Conservation (phyloP, 1,140 invertebrate species). For the honey bee (Apis mellifera) region DNA sequence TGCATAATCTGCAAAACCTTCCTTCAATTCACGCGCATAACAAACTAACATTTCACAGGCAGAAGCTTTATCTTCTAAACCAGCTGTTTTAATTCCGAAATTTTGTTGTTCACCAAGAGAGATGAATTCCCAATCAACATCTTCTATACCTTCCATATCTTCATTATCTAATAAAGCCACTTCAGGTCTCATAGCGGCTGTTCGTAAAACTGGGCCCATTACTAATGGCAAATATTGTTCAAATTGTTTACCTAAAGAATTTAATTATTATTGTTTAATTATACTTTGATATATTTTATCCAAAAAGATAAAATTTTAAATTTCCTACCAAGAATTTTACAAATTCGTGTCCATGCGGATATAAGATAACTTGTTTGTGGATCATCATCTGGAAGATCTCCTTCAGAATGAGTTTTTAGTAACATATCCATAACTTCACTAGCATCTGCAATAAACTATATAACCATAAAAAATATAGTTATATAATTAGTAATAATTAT, state of each 20-base stretch:
- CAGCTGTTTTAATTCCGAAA: constrained; percentile 94
- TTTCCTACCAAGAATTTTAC: constrained; percentile 93
- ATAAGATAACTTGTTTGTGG: constrained; percentile 99
- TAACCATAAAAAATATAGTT: constrained; percentile 52
- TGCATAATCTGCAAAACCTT: constrained; percentile 96
- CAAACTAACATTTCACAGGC: constrained; percentile 99
- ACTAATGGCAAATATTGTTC: constrained; percentile 98
- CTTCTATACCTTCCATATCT: constrained; percentile 93
- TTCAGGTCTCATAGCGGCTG: constrained; percentile 98
- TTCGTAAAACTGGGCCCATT: constrained; percentile 97
- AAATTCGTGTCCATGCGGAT: constrained; percentile 99
- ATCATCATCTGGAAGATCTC: constrained; percentile 95
- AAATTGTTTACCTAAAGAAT: constrained; percentile 89
- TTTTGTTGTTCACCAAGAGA: constrained; percentile 98
- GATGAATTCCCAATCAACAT: constrained; percentile 99
- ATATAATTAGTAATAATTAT: no score
- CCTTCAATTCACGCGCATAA: constrained; percentile 98
- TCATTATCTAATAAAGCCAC: constrained; percentile 98
- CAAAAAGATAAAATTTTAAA: constrained; percentile 1
- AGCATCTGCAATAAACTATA: constrained; percentile 93
- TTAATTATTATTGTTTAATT: constrained; percentile 11
- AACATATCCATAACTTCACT: constrained; percentile 98
- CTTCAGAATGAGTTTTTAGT: constrained; percentile 93
- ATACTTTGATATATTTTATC: neutral
- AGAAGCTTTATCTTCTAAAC: constrained; percentile 98